Evolutionary conservation across 2,113 vertebrate genomes (phyloP).

Genomic region (Sylvietta virens): DNA sequence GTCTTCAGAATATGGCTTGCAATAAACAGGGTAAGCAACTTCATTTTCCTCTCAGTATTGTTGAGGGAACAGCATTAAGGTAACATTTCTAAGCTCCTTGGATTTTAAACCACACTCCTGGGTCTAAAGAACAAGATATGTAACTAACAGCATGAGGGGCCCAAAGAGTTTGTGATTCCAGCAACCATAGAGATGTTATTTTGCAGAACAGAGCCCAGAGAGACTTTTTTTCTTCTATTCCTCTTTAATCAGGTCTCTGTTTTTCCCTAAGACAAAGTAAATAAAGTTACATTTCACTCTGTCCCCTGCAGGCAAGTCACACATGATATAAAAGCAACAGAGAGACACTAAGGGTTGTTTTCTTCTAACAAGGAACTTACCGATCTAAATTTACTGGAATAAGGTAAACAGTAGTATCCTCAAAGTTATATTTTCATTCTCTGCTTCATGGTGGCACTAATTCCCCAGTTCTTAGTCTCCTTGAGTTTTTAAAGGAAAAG

Average conservation of each 20-base stretch:
- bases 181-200: not conserved
- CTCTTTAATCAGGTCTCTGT: slow-evolving; percentile 17
- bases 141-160: not conserved
- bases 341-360: not conserved
- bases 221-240: not conserved
- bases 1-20: not conserved
- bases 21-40: not conserved
- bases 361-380: not conserved
- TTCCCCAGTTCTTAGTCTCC: not conserved
- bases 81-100: not conserved
- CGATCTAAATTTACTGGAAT: not conserved
- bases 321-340: not conserved
- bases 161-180: not conserved
- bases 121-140: not conserved
- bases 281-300: slow-evolving; percentile 17
- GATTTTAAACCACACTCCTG: not conserved
- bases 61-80: not conserved
- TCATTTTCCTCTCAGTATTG: not conserved
- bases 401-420: not conserved
- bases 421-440: not conserved
- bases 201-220: not conserved
- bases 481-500: not conserved
- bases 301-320: not conserved
- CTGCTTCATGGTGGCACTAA: not conserved
- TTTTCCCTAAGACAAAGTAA: slow-evolving; percentile 23